These are phyloP conservation scores for Actinia equina DNA, from an alignment of 64 coral and sea anemone species.

Conservation along the genomic window DNA sequence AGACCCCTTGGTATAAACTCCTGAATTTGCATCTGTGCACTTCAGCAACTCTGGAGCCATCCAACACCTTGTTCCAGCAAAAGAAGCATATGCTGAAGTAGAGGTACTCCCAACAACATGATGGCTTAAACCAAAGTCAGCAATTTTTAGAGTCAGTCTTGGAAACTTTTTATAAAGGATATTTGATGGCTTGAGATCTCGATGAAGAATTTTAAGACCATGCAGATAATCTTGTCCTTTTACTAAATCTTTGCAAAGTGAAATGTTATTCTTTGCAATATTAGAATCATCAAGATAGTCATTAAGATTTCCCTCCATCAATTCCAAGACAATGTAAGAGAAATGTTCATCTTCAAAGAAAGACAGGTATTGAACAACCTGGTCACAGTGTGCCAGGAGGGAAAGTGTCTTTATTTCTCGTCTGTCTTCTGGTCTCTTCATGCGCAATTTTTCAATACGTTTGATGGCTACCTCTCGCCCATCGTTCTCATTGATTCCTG, in stretches of 20 bases:
- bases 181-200: slow-evolving; percentile 70
- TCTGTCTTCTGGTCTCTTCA: too few species aligned
- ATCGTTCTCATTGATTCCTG: background rate
- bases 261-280: background rate
- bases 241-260: slow-evolving; percentile 55
- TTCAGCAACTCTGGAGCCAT: slow-evolving; percentile 52
- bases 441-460: background rate
- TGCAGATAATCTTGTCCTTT: slow-evolving; percentile 45
- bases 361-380: too few species aligned
- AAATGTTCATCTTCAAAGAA: too few species aligned
- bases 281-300: background rate
- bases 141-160: slow-evolving; percentile 35
- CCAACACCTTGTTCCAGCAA: slow-evolving; percentile 47
- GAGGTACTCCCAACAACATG: background rate
- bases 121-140: slow-evolving; percentile 61
- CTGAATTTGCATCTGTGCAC: background rate
- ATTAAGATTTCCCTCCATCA: slow-evolving; percentile 61
- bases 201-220: slow-evolving; percentile 25
- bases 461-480: background rate
- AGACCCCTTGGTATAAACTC: background rate
- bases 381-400: too few species aligned
- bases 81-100: background rate
- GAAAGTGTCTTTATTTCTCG: too few species aligned
- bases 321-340: slow-evolving; percentile 42
- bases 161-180: slow-evolving; percentile 8